phyloP scores from a whole-genome alignment of 2,797 vertebrate species.

The Sebastolobus altivelis region DNA sequence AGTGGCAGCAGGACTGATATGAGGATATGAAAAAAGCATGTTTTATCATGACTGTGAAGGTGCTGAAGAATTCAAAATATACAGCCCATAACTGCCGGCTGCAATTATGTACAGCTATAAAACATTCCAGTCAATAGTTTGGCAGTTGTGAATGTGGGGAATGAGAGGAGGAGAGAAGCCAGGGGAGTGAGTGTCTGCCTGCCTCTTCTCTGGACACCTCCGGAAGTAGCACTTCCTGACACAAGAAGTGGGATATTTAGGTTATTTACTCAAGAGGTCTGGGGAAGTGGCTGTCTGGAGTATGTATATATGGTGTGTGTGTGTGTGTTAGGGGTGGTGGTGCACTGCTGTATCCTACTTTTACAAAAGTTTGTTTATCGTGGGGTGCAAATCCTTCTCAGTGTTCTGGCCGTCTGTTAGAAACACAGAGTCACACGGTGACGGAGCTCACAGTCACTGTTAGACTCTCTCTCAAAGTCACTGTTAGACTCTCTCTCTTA shows the following conservation, averaged over 20 bases:
- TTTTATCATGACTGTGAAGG: not conserved
- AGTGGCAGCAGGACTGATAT: not conserved
- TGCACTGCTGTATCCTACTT: not conserved
- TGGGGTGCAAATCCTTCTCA: slow-evolving; percentile 24
- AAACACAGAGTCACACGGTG: not conserved
- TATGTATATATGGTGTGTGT: slow-evolving; percentile 19
- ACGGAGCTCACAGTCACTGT: not conserved
- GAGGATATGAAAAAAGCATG: not conserved
- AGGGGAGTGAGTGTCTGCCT: slow-evolving; percentile 46
- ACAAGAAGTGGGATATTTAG: slow-evolving; percentile 53
- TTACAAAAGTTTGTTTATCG: slow-evolving; percentile 16
- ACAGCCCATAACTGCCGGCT: not conserved
- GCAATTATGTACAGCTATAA: not conserved
- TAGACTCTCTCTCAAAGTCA: too few species aligned
- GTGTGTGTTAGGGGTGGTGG: slow-evolving; percentile 17
- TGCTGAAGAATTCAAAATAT: not conserved
- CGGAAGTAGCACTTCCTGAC: slow-evolving; percentile 64
- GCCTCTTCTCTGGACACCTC: slow-evolving; percentile 46
- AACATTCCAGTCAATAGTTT: not conserved
- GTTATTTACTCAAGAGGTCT: slow-evolving; percentile 67
- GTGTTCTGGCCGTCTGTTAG: slow-evolving; percentile 28
- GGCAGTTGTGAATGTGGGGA: not conserved
- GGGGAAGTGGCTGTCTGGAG: slow-evolving; percentile 43
- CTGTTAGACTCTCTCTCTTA: too few species aligned
- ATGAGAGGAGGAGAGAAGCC: slow-evolving; percentile 12